These are phyloP conservation scores for Perodicticus potto DNA, from an alignment of 2,797 vertebrate genomes.

Conservation along the genomic window DNA sequence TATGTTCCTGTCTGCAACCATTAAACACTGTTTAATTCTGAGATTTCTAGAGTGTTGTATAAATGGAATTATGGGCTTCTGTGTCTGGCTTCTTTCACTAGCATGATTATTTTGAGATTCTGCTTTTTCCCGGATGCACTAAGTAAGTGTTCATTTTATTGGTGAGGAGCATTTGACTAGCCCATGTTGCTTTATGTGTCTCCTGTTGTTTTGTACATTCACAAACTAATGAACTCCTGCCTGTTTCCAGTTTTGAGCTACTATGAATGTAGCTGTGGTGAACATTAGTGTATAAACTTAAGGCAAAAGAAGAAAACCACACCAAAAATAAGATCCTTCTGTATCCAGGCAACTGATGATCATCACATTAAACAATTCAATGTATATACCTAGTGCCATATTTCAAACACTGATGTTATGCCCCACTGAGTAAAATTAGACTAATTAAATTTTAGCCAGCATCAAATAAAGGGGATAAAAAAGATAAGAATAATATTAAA, in stretches of 20 bases:
- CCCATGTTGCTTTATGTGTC: not conserved
- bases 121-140: not conserved
- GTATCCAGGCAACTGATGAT: not conserved
- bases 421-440: not conserved
- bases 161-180: not conserved
- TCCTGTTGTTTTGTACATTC: not conserved
- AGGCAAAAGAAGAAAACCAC: not conserved
- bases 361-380: not conserved
- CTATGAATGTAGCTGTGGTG: not conserved
- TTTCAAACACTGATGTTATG: not conserved
- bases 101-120: not conserved
- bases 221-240: not conserved
- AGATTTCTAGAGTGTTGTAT: not conserved
- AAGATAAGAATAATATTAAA: not conserved
- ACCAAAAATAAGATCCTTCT: not conserved
- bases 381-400: not conserved
- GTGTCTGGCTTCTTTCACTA: not conserved
- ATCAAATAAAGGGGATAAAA: not conserved
- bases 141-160: not conserved
- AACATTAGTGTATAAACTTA: not conserved
- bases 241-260: not conserved
- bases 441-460: not conserved
- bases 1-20: not conserved
- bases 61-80: not conserved
- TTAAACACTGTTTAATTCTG: not conserved